These are phyloP conservation scores for Helicoverpa armigera DNA, from an alignment of 1,140 invertebrate species.

Conservation along the genomic window DNA sequence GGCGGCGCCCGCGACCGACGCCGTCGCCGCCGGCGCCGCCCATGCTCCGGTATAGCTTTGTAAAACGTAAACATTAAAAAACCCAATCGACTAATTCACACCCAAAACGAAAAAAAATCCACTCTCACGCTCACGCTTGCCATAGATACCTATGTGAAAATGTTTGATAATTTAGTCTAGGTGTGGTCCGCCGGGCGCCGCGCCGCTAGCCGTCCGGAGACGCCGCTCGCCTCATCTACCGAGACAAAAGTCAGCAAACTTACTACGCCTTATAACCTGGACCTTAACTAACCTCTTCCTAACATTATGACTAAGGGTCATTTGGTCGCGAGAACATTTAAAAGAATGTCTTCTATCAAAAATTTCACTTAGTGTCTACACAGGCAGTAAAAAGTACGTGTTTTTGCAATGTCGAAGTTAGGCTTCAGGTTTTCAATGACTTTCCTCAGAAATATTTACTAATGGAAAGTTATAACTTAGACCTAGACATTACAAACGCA, in stretches of 20 bases:
- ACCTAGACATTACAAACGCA: constrained; percentile 16
- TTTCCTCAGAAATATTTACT: background rate
- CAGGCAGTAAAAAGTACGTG: constrained; percentile 7
- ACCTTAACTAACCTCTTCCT: background rate
- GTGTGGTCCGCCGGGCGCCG: constrained; percentile 80
- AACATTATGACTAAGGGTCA: constrained; percentile 3
- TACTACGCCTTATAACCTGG: constrained; percentile 46
- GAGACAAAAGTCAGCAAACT: constrained; percentile 83
- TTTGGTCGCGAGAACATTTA: background rate
- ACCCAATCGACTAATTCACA: constrained; percentile 86
- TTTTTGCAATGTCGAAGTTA: constrained; percentile 23
- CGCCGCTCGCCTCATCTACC: constrained; percentile 84
- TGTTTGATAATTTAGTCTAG: constrained; percentile 84
- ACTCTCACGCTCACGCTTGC: constrained; percentile 86
- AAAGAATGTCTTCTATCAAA: background rate
- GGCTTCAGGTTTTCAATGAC: background rate
- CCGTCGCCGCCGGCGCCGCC: constrained; percentile 76
- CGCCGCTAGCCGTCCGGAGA: constrained; percentile 77
- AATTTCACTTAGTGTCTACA: background rate
- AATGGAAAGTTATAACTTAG: background rate
- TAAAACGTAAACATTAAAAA: constrained; percentile 86
- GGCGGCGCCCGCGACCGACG: constrained; percentile 74
- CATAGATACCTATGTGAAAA: constrained; percentile 87
- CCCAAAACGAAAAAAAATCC: constrained; percentile 86
- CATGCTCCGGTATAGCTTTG: constrained; percentile 81